Conservation (phyloP, 2,888 invertebrate genomes). For the Hyles lineata region DNA sequence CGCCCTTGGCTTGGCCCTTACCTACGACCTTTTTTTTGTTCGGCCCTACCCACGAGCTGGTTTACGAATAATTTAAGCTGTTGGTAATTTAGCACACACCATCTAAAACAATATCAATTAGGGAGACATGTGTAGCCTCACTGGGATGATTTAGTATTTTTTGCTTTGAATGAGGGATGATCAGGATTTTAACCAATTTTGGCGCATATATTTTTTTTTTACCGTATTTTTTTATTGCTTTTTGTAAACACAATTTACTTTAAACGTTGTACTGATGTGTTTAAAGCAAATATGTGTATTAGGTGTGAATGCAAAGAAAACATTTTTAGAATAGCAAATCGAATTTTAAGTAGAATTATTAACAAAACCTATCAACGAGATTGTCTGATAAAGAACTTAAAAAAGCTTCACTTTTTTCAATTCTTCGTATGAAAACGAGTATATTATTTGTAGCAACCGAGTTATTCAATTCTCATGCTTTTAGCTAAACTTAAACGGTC, state of each 20-base stretch:
- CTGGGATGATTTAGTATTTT: neutral
- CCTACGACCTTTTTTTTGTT: conserved; percentile 77
- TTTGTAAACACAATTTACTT: no score
- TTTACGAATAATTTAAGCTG: conserved; percentile 28
- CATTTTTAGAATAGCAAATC: no score
- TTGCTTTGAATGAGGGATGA: neutral
- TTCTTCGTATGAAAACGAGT: no score
- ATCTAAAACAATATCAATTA: conserved; percentile 25
- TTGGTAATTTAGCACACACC: conserved; percentile 26
- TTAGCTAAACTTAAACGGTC: neutral
- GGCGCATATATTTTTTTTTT: no score
- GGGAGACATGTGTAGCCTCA: neutral
- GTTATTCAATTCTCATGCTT: neutral
- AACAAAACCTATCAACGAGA: no score
- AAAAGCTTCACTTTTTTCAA: no score
- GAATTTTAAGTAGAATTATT: no score
- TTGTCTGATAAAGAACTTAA: no score
- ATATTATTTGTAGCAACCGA: neutral
- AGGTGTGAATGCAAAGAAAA: no score
- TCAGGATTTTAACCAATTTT: neutral
- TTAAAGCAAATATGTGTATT: neutral
- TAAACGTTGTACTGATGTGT: neutral
- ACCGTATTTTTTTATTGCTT: no score
- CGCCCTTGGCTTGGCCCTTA: conserved; percentile 55
- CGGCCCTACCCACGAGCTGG: conserved; percentile 57